Evolutionary conservation across 2,888 invertebrate genomes (phyloP).

Genomic region (Lydus trimaculatus): DNA sequence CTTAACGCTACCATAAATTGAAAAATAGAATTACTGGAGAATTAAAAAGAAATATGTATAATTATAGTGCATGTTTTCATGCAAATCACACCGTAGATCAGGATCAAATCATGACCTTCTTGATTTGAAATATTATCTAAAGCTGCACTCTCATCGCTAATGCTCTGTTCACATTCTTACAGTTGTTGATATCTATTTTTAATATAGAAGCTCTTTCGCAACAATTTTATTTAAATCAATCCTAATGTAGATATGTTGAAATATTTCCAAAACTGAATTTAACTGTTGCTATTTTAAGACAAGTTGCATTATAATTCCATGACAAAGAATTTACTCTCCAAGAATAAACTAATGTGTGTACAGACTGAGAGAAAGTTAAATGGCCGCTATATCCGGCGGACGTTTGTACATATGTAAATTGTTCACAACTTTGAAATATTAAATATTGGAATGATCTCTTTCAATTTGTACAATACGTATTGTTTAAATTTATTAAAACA

Average conservation of each 20-base stretch:
- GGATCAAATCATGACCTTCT: too few relatives aligned
- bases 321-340: background rate
- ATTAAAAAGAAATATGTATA: background rate
- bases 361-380: background rate
- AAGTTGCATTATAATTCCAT: background rate
- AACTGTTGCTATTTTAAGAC: constrained; percentile 1
- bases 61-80: too few relatives aligned
- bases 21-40: too few relatives aligned
- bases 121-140: too few relatives aligned
- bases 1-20: too few relatives aligned
- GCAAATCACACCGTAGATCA: too few relatives aligned
- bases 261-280: constrained; percentile 3
- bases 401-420: background rate
- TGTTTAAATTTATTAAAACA: background rate
- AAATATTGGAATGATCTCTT: background rate
- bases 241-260: too few relatives aligned
- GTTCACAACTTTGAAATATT: background rate
- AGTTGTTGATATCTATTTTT: too few relatives aligned
- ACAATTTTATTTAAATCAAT: too few relatives aligned
- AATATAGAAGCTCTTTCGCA: too few relatives aligned
- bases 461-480: background rate
- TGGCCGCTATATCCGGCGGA: constrained; percentile 3
- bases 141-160: too few relatives aligned
- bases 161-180: too few relatives aligned
- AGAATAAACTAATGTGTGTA: background rate